phyloP scores from a whole-genome alignment of 2,888 invertebrate genomes.

The Aspidapion aeneum region DNA sequence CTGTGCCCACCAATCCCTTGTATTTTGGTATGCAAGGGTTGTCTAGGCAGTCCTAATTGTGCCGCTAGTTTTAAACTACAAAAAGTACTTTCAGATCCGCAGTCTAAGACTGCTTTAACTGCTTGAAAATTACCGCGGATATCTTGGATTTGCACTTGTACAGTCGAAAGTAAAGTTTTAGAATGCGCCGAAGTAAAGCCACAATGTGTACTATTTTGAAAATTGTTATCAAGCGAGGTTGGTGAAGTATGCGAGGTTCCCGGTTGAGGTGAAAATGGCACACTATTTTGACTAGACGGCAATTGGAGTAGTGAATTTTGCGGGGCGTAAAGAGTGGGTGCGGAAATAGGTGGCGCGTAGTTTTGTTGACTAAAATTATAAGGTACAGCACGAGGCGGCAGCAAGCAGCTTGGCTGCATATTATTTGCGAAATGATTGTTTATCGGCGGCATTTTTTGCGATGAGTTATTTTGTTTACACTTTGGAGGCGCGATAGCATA shows the following conservation, averaged over 20 bases:
- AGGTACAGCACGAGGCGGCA: no score
- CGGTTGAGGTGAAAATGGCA: background rate
- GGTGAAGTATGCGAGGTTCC: background rate
- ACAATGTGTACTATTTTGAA: background rate
- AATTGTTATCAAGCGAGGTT: background rate
- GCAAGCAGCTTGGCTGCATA: background rate
- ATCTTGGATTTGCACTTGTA: background rate
- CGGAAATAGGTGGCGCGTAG: no score
- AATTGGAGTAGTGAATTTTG: no score
- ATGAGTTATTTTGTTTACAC: no score
- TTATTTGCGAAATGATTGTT: no score
- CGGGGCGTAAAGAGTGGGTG: no score
- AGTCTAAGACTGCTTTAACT: background rate
- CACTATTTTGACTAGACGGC: no score
- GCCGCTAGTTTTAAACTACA: background rate
- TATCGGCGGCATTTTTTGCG: no score
- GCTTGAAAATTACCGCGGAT: background rate
- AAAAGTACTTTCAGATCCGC: background rate
- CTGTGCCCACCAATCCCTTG: background rate
- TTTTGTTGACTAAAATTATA: no score
- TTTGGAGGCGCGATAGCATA: background rate
- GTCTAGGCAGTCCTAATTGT: background rate
- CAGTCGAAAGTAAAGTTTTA: background rate
- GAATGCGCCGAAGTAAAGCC: background rate
- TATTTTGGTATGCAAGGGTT: background rate